These are phyloP conservation scores for Dicyrtomina minuta DNA, from an alignment of 2,888 invertebrate genomes.

Conservation along the genomic window DNA sequence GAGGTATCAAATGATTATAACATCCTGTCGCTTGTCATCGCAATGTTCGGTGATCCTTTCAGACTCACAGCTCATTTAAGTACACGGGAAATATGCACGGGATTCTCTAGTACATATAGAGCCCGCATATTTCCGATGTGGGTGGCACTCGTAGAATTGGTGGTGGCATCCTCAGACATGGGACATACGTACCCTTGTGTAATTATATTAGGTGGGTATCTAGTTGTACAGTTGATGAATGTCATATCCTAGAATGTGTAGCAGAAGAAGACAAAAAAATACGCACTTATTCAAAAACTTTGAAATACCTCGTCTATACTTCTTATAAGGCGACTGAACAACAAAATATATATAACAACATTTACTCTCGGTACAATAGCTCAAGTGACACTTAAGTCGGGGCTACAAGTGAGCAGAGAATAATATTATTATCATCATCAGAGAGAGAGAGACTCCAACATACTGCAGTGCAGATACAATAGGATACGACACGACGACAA, in stretches of 20 bases:
- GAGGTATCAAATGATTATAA: conserved; percentile 44
- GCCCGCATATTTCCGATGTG: conserved; percentile 37
- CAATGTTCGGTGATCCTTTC: conserved; percentile 37
- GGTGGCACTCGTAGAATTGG: no score
- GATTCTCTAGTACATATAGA: conserved; percentile 22
- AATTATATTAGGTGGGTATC: no score
- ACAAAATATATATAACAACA: conserved; percentile 13
- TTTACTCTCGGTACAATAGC: no score
- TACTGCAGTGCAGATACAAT: no score
- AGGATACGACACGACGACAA: no score
- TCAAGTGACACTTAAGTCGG: conserved; percentile 7
- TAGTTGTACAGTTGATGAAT: no score
- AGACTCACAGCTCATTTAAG: conserved; percentile 9
- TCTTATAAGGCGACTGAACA: conserved; percentile 1
- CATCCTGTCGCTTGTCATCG: conserved; percentile 45
- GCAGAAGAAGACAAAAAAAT: conserved; percentile 7
- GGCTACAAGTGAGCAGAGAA: conserved; percentile 7
- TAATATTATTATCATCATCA: no score
- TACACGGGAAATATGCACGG: conserved; percentile 2
- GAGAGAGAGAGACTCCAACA: no score
- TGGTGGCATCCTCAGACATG: no score
- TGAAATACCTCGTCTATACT: no score
- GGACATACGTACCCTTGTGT: neutral
- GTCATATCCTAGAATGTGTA: neutral
- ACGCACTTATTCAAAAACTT: neutral